phyloP scores from a whole-genome alignment of 2,888 invertebrate species.

The Sipha maydis region DNA sequence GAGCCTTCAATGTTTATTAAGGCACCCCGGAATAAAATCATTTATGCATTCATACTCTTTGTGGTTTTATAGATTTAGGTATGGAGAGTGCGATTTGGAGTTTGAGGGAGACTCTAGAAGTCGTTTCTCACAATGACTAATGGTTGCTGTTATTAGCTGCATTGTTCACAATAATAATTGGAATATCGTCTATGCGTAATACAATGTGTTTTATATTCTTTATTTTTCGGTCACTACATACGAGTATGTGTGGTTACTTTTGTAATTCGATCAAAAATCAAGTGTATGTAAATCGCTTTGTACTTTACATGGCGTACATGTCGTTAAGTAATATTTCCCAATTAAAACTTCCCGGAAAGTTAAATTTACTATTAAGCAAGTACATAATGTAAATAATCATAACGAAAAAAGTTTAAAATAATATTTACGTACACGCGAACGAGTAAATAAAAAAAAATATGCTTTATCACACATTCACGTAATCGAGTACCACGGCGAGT shows the following conservation, averaged over 20 bases:
- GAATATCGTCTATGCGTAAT: slow-evolving; percentile 20
- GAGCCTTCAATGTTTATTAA: too few species aligned
- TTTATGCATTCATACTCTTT: too few species aligned
- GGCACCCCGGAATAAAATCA: too few species aligned
- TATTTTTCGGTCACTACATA: slow-evolving; percentile 1
- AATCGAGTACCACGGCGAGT: not conserved
- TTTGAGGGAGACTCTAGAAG: too few species aligned
- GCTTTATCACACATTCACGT: not conserved
- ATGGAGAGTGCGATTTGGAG: too few species aligned
- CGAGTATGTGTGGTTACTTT: not conserved
- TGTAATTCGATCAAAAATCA: not conserved
- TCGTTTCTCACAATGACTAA: slow-evolving; percentile 44
- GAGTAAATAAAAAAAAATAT: not conserved
- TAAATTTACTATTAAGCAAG: not conserved
- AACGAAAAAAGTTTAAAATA: not conserved
- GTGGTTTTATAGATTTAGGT: too few species aligned
- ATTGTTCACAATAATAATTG: slow-evolving; percentile 57
- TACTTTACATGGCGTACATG: not conserved
- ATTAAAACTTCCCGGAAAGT: not conserved
- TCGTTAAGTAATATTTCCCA: not conserved
- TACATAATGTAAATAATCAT: not conserved
- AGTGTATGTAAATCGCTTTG: too few species aligned
- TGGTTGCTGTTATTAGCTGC: slow-evolving; percentile 12
- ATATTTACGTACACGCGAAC: not conserved
- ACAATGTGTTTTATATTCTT: not conserved